Base-by-base conservation (phyloP, 2,113 vertebrate genomes). In the Pygoscelis adeliae region DNA sequence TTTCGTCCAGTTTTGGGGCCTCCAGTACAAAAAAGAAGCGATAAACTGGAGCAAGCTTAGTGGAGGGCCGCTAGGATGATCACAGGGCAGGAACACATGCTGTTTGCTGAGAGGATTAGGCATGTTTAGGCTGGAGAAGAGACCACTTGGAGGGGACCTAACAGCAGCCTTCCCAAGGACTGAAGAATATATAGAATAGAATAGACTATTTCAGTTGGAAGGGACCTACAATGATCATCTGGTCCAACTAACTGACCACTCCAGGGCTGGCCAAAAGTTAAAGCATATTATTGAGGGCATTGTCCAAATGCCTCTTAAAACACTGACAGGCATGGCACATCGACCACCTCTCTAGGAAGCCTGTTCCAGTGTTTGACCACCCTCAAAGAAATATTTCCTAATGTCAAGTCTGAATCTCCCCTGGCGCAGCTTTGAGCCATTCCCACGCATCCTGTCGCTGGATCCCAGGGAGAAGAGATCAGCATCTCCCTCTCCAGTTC, bases 401-500 rank as follows among this genome's bases (percentile, higher is more conserved):
- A 20, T 17, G 13, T 65, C 23, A 3, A 44, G 38, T 17, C 26
- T 25, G 7, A 53, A 53, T 18, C 38, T 66, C 8, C 18, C 8
- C 11, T n/a, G 11, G 1, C 0, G 4, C 49, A 80, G 9, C 32
- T 56, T 23, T 30, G 26, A 67, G 7, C 32, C 20, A 14, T 30
- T 46, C 5, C 34, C 5, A 19, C 1, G 0, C 1, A 1, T 23
- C 26, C 26, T 46, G 12, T 23, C 3, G 2, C 19, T 55, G 15
- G 19, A 36, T 67, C 1, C 50, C 32, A 36, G 25, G 18, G 25
- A 67, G 25, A 30, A 25, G 49, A 53, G 17, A 27, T 22, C 32
- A 66, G 32, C 49, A n/a, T 23, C 30, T 53, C 6, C 49, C 5
- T 6, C 25, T 44, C 23, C 30, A 10, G 5, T 11, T 65, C 30